Conservation (phyloP, 2,888 invertebrate species). For the Nephrotoma flavescens region DNA sequence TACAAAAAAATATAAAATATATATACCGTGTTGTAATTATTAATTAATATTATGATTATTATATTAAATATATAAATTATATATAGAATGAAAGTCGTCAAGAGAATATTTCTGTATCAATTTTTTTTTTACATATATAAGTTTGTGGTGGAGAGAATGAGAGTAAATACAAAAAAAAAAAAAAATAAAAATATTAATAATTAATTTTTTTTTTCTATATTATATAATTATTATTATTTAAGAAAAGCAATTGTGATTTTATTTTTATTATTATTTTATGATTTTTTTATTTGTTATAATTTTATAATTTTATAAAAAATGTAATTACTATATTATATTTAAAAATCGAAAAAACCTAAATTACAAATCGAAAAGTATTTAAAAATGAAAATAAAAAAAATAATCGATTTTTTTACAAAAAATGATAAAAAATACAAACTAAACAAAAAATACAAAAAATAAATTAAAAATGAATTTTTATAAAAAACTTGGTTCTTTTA, state of each 20-base stretch:
- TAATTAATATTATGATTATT: neutral
- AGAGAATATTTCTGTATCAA: neutral
- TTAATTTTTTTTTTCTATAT: neutral
- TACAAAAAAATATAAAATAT: neutral
- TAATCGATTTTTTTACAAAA: conserved; percentile 1
- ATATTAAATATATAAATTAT: neutral
- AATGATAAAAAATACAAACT: neutral
- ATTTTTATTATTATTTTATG: conserved; percentile 1
- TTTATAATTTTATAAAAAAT: neutral
- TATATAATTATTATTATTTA: neutral
- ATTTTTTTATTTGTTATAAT: neutral
- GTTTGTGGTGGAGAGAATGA: neutral
- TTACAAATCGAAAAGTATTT: neutral
- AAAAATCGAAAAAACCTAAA: neutral
- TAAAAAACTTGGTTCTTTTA: neutral
- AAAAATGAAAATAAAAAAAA: neutral
- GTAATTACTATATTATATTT: neutral
- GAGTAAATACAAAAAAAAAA: neutral
- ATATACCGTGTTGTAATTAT: neutral
- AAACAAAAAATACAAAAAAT: neutral
- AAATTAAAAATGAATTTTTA: neutral
- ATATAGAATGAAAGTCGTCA: neutral
- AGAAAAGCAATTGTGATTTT: conserved; percentile 4
- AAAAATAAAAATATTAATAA: neutral
- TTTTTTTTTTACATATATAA: neutral